phyloP scores from a whole-genome alignment of 1,140 invertebrate species.

The Meloidogyne exigua region DNA sequence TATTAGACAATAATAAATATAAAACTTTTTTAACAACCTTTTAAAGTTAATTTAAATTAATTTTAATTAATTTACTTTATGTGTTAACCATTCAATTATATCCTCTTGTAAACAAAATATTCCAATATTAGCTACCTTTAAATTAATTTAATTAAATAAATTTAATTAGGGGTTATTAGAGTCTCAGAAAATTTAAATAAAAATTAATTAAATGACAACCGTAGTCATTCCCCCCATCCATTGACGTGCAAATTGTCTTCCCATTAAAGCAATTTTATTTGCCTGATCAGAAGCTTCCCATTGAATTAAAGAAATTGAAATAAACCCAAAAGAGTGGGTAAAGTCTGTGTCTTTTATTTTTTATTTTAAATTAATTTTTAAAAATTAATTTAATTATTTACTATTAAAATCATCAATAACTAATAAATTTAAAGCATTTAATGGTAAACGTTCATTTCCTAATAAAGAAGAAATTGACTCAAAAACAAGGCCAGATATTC shows the following conservation, averaged over 20 bases:
- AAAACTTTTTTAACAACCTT: background rate
- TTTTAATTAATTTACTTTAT: conserved; percentile 42
- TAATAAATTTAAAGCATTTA: conserved; percentile 32
- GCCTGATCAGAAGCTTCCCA: conserved; percentile 45
- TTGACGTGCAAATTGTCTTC: conserved; percentile 38
- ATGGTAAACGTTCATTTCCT: conserved; percentile 36
- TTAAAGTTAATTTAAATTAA: background rate
- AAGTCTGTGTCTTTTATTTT: conserved; percentile 22
- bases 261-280: conserved; percentile 45
- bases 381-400: conserved; percentile 5
- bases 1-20: background rate
- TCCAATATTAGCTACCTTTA: background rate
- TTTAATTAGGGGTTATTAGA: background rate
- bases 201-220: background rate
- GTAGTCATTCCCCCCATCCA: conserved; percentile 49
- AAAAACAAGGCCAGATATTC: conserved; percentile 21
- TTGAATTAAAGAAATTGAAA: conserved; percentile 29
- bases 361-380: background rate
- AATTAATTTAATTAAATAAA: background rate
- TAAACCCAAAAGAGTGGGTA: conserved; percentile 44
- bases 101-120: conserved; percentile 49
- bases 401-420: conserved; percentile 35
- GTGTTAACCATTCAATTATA: conserved; percentile 37
- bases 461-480: conserved; percentile 29
- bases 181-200: background rate